Percentiles rank a stretch among this genome's conserved stretches.
Evolutionary conservation across 2,888 invertebrate genomes (phyloP).

Genomic region (Caenorhabditis sp.): DNA sequence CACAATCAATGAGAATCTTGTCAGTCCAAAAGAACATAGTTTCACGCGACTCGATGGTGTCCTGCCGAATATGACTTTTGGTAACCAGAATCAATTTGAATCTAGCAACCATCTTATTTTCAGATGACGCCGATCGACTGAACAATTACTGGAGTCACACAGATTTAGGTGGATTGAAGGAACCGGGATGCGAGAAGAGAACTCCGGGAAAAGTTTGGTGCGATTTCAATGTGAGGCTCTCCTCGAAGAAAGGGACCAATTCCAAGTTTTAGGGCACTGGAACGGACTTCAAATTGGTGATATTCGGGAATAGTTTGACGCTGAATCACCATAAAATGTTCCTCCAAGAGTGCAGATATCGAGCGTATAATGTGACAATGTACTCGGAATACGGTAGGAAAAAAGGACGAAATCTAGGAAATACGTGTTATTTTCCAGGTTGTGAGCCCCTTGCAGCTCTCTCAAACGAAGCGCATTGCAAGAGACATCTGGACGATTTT

Average conservation of each 20-base stretch:
- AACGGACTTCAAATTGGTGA: slow-evolving; percentile 32
- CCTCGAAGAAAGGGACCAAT: too few species aligned
- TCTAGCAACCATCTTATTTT: not conserved
- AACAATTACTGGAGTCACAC: slow-evolving; percentile 26
- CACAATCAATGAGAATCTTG: slow-evolving; percentile 30
- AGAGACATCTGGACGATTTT: slow-evolving; percentile 27
- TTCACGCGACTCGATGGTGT: slow-evolving; percentile 34
- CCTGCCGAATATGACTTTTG: slow-evolving; percentile 34
- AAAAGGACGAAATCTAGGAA: too few species aligned
- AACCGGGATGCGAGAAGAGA: slow-evolving; percentile 32
- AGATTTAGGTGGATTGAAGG: slow-evolving; percentile 23
- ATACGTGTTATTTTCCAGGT: too few species aligned
- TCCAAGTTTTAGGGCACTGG: slow-evolving; percentile 26
- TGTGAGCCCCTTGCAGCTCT: slow-evolving; percentile 37
- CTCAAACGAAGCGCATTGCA: slow-evolving; percentile 34
- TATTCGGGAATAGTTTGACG: slow-evolving; percentile 66
- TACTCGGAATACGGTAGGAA: slow-evolving; percentile 27
- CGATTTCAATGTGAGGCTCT: slow-evolving; percentile 35
- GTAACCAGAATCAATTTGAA: not conserved
- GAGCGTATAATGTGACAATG: slow-evolving; percentile 34
- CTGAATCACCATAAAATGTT: slow-evolving; percentile 56
- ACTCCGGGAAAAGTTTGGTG: slow-evolving; percentile 39
- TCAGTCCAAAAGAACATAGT: not conserved
- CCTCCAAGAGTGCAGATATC: slow-evolving; percentile 48
- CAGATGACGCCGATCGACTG: slow-evolving; percentile 43